Base-by-base conservation (phyloP, 2,797 vertebrate species). In the Bryconaethiops microstoma region DNA sequence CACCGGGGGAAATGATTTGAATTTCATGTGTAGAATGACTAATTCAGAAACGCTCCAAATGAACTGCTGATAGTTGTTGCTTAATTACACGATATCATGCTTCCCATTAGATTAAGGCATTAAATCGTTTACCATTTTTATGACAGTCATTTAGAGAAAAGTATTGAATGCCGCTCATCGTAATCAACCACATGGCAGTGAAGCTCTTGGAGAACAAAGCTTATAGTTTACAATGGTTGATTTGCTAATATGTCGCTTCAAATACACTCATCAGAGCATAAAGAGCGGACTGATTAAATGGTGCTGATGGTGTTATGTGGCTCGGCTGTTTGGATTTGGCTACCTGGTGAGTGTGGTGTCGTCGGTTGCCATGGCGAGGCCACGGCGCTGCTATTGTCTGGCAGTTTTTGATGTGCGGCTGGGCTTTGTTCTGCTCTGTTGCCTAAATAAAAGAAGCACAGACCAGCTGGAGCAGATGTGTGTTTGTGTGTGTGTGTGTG, bases 381-480 rank as follows among this genome's bases (percentile, higher is more conserved):
- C 65, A 8, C 81, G 54, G 70, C 9, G 17, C 9, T 14, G 25
- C 62, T 77, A 80, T 83, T 80, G 70, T 80, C 42, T 63, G 69
- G 52, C 39, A 74, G 63, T 54, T 40, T 81, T 77, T 77, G 68
- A 80, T 76, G 74, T 67, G 54, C 68, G 55, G 8, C 42, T 50
- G 48, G 64, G 54, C 62, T 74, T 73, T 77, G 82, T 83, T 80
- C 60, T 21, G 62, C 74, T 60, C 74, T 62, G 75, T 55, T 69
- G 82, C 40, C n/a, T 73, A 82, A 74, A 82, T 82, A 71, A 73
- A 82, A 57, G 59, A 5, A 67, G 52, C 59, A 73, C 21, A 21
- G 60, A 73, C 74, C 80, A 82, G 70, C 76, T 78, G 74, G 62
- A 77, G 62, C 78, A 80, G 82, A 73, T 42, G n/a, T n/a, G n/a